Evolutionary conservation across 2,113 vertebrate genomes (phyloP).

Genomic region (Lampris incognitus): DNA sequence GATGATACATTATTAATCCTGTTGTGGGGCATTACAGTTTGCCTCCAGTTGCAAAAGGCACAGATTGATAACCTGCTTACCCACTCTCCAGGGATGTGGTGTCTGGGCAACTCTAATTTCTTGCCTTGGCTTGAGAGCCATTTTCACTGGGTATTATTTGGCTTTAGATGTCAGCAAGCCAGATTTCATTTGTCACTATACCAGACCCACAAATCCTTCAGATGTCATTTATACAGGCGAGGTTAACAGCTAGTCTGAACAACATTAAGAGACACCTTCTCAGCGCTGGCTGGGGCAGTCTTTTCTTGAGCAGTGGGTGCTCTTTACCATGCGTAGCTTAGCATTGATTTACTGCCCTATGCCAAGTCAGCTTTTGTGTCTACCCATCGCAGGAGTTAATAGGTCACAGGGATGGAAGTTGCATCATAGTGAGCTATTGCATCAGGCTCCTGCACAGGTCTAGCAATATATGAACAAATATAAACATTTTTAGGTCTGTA

Average conservation of each 20-base stretch:
- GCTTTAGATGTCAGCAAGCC: conserved; percentile 13
- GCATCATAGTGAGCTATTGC: conserved; percentile 3
- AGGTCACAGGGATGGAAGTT: conserved; percentile 16
- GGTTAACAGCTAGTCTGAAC: conserved; percentile 48
- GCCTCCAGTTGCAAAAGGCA: conserved; percentile 29
- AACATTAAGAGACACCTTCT: conserved; percentile 27
- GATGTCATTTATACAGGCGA: conserved; percentile 44
- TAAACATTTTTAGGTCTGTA: not conserved
- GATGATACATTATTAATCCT: conserved; percentile 41
- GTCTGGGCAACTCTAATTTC: conserved; percentile 2
- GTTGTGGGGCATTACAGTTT: conserved; percentile 17
- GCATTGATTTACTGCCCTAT: conserved; percentile 63
- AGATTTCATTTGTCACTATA: conserved; percentile 44
- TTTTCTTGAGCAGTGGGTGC: conserved; percentile 32
- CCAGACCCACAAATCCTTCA: conserved; percentile 53
- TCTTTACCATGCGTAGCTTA: conserved; percentile 62
- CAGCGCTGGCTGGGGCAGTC: conserved; percentile 16
- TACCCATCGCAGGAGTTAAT: conserved; percentile 45
- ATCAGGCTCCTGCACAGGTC: not conserved
- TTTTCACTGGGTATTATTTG: conserved; percentile 22
- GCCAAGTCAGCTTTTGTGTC: conserved; percentile 58
- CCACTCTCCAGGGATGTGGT: not conserved
- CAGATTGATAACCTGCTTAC: conserved; percentile 21
- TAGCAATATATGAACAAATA: not conserved
- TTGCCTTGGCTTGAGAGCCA: not conserved